Evolutionary conservation across 2,888 invertebrate genomes (phyloP), one percentile per base, ranked within the genome.

Genomic region (Beris chalybata): DNA sequence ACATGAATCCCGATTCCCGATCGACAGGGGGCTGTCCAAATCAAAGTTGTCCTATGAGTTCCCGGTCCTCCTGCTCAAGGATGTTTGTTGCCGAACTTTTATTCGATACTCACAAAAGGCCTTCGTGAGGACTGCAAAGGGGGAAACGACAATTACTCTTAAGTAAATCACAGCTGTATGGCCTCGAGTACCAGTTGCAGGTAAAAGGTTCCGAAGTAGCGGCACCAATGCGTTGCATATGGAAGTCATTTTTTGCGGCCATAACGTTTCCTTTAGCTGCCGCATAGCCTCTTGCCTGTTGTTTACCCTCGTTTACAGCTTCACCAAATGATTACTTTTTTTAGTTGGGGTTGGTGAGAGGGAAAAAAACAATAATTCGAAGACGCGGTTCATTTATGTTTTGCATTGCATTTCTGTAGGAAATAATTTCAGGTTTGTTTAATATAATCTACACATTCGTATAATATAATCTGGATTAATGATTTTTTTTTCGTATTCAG

Each of bases 91-190:
- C 55, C 53, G 64, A 54, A 64, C 64, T 54, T 64, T 64, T 54
- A 64, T 64, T 64, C 54, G 64, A 64, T 64, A 64, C 64, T 54
- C 45, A 64, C 47, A 64, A 64, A 64, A 64, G 64, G 64, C 64
- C 43, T 64, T 55, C 55, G 53, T 43, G 64, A 64, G 64, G 64
- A 30, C 64, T 47, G 61, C 38, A 54, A 64, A 64, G 64, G 64
- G 64, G 64, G 54, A 64, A 64, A 44, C 64, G 54, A 64, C 64
- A 64, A 64, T 64, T 64, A 64, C 64, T 54, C 53, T 64, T 64
- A 64, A 64, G 54, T 64, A 64, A 64, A 64, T 64, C 64, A 64
- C 64, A 64, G 64, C 64, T 64, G 64, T 64, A 53, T 64, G 64
- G 45, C 45, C 53, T 64, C 54, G 61, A 61, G 61, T 61, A 61